Conservation (phyloP, 2,113 vertebrate genomes). For the Atherinomorus stipes region DNA sequence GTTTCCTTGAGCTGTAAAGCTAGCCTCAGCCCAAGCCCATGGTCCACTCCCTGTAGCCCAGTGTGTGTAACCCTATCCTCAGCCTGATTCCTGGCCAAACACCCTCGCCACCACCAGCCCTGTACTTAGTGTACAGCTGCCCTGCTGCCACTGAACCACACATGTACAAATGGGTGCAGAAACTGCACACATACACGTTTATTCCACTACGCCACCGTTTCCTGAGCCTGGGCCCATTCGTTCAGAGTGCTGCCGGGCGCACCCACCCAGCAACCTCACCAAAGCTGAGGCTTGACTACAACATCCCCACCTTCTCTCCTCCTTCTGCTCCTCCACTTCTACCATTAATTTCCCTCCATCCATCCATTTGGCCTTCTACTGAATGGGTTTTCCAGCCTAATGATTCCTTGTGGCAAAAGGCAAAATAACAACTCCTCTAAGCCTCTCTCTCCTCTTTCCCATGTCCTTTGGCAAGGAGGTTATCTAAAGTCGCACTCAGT, state of each 20-base stretch:
- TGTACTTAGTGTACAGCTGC: slow-evolving; percentile 77
- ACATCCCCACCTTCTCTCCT: slow-evolving; percentile 36
- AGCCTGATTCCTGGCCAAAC: slow-evolving; percentile 75
- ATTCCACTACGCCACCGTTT: slow-evolving; percentile 82
- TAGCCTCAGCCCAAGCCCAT: slow-evolving; percentile 61
- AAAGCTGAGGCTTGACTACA: slow-evolving; percentile 36
- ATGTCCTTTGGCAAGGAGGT: slow-evolving; percentile 12
- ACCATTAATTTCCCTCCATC: slow-evolving; percentile 13
- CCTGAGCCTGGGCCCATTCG: slow-evolving; percentile 71
- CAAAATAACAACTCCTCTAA: slow-evolving; percentile 24
- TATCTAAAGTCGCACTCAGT: slow-evolving; percentile 45
- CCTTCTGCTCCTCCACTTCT: slow-evolving; percentile 5
- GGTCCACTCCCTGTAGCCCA: slow-evolving; percentile 68
- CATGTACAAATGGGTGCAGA: slow-evolving; percentile 68
- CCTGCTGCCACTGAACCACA: slow-evolving; percentile 73
- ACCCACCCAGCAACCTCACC: slow-evolving; percentile 52
- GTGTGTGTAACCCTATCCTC: slow-evolving; percentile 73
- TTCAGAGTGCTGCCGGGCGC: slow-evolving; percentile 49
- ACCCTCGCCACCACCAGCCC: slow-evolving; percentile 78
- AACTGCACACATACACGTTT: slow-evolving; percentile 60
- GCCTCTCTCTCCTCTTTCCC: slow-evolving; percentile 10
- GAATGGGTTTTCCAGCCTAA: background rate
- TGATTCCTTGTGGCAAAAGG: slow-evolving; percentile 9
- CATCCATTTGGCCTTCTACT: background rate
- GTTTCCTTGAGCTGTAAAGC: slow-evolving; percentile 46